Evolutionary conservation across 37 sponge, comb jelly and placozoan genomes (phyloP).

Genomic region (Halisarca cf. caerulea): DNA sequence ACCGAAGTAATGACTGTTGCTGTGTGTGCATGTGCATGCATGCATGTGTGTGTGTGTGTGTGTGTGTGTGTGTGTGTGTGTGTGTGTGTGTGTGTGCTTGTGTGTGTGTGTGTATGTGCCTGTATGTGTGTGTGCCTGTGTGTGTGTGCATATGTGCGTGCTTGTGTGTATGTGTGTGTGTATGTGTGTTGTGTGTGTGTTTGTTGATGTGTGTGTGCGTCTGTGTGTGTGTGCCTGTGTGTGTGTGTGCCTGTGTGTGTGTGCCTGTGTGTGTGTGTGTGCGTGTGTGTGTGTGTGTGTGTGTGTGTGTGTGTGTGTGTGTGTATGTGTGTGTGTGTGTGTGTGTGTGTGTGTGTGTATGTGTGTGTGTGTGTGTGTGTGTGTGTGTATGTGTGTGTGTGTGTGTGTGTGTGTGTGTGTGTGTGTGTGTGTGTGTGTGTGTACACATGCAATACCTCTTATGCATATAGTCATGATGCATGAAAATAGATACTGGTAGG

Average conservation of each 20-base stretch:
- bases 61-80: no score
- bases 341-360: background rate
- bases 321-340: conserved; percentile 3
- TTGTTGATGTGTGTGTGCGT: no score
- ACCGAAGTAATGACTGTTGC: no score
- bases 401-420: conserved; percentile 14
- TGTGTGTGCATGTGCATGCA: no score
- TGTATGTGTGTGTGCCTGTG: no score
- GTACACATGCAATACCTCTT: no score
- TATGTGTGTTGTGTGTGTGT: no score
- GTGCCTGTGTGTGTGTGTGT: conserved; percentile 4
- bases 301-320: conserved; percentile 10
- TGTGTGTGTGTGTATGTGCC: background rate
- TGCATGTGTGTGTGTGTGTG: no score
- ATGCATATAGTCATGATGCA: no score
- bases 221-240: background rate
- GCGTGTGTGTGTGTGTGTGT: background rate
- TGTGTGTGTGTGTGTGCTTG: background rate
- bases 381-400: background rate
- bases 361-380: conserved; percentile 6
- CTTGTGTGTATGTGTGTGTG: no score
- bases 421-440: conserved; percentile 10
- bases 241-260: background rate
- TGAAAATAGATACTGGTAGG: no score
- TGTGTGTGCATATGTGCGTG: no score